Evolutionary conservation across 2,797 vertebrate genomes (phyloP).

Genomic region (Clarias laeviceps): DNA sequence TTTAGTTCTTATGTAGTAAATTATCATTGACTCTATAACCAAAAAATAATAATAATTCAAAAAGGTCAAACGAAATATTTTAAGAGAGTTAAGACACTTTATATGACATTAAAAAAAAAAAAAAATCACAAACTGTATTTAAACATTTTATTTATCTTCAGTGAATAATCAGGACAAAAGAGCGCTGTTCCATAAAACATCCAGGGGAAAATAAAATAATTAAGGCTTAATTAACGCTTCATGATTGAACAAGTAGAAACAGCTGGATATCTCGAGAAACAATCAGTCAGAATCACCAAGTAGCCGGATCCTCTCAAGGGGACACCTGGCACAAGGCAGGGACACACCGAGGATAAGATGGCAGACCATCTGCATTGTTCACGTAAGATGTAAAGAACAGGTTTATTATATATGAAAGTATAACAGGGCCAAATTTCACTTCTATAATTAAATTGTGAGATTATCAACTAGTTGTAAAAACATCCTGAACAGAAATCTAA

Average conservation of each 20-base stretch:
- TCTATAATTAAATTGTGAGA: neutral
- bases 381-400: neutral
- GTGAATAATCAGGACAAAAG: neutral
- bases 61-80: neutral
- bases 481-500: neutral
- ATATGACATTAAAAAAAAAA: no score
- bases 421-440: no score
- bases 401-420: neutral
- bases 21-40: neutral
- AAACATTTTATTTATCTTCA: no score
- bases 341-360: constrained; percentile 1
- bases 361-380: neutral
- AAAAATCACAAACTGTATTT: no score
- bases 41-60: neutral
- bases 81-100: neutral
- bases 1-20: neutral
- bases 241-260: neutral
- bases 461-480: neutral
- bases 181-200: neutral
- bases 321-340: neutral
- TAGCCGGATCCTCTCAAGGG: neutral
- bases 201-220: neutral
- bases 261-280: constrained; percentile 9
- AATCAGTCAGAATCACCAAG: neutral
- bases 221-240: constrained; percentile 8